Evolutionary conservation across 2,888 invertebrate genomes (phyloP).

Genomic region (Chrysina gloriosa): DNA sequence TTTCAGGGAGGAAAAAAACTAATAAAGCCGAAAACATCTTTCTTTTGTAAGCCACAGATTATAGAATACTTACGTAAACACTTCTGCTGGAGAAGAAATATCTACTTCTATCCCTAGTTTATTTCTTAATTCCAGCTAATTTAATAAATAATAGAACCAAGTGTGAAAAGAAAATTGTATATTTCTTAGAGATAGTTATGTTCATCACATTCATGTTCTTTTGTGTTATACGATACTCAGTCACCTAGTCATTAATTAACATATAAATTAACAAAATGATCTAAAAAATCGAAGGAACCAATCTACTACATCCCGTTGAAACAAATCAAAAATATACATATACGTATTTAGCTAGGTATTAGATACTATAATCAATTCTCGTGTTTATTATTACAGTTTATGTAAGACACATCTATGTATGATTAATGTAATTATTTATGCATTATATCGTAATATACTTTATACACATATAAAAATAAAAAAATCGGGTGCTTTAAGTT

Average conservation of each 20-base stretch:
- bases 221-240: not conserved
- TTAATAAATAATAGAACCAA: not conserved
- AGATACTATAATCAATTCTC: constrained; percentile 3
- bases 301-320: constrained; percentile 1
- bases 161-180: constrained; percentile 19
- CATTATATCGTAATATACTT: constrained; percentile 9
- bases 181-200: constrained; percentile 11
- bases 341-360: too few relatives aligned
- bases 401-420: constrained; percentile 31
- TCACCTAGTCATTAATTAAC: constrained; percentile 11
- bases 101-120: too few relatives aligned
- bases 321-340: constrained; percentile 31
- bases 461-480: constrained; percentile 36
- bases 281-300: not conserved
- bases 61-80: too few relatives aligned
- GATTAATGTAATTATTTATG: constrained; percentile 24
- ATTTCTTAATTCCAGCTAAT: not conserved
- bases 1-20: too few relatives aligned
- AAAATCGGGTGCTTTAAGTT: constrained; percentile 36
- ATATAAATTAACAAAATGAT: constrained; percentile 16
- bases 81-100: too few relatives aligned
- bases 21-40: too few relatives aligned
- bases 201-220: constrained; percentile 21
- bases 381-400: constrained; percentile 1
- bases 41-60: too few relatives aligned